phyloP scores from a whole-genome alignment of 1,140 invertebrate species.

The Asobara japonica region DNA sequence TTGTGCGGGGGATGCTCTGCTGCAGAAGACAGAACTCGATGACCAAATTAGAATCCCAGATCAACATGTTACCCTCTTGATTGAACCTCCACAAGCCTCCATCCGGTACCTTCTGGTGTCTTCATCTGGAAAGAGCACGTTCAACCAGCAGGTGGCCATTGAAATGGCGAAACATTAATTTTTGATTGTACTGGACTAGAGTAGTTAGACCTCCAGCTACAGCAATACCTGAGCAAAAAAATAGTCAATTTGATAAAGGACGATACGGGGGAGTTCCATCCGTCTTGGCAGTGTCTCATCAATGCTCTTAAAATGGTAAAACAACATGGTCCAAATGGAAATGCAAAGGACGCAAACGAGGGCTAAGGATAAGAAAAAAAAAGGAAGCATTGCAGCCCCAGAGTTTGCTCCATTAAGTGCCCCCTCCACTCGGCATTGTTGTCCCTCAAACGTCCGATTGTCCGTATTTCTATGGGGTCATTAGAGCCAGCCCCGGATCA shows the following conservation, averaged over 20 bases:
- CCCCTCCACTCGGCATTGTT: conserved; percentile 23
- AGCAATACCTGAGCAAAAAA: too few species aligned
- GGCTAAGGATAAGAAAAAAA: neutral
- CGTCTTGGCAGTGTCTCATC: neutral
- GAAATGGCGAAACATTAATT: too few species aligned
- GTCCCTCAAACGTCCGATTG: conserved; percentile 36
- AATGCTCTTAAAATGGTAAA: conserved; percentile 3
- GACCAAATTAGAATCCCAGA: too few species aligned
- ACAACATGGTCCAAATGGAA: neutral
- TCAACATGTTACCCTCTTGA: too few species aligned
- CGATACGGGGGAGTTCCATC: neutral
- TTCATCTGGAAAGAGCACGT: too few species aligned
- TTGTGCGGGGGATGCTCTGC: too few species aligned
- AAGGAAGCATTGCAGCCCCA: conserved; percentile 1
- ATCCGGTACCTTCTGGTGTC: too few species aligned
- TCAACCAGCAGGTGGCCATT: too few species aligned
- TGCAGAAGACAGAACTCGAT: too few species aligned
- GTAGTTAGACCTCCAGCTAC: too few species aligned
- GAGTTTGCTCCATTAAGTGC: conserved; percentile 23
- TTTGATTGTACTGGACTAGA: too few species aligned
- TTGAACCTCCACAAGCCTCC: too few species aligned
- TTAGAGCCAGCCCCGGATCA: conserved; percentile 30
- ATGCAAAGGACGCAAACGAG: neutral
- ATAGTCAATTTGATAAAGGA: neutral
- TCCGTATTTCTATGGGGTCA: conserved; percentile 39